Conservation (phyloP, 1,140 invertebrate species). For the Schlechtendalia chinensis region DNA sequence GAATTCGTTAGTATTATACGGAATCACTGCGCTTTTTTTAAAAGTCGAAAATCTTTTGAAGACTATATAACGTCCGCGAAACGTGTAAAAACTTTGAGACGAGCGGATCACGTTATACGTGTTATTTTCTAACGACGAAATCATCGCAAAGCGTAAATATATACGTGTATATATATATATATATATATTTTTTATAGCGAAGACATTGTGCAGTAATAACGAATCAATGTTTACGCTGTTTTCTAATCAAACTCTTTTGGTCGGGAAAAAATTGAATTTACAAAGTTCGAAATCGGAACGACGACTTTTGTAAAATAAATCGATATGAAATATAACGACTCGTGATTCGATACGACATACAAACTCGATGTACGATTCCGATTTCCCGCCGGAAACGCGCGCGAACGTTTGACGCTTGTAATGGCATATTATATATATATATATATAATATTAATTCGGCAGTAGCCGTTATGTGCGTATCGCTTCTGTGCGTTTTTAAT, state of each 20-base stretch:
- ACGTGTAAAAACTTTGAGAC: constrained; percentile 2
- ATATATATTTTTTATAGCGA: neutral
- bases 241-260: too few species aligned
- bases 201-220: neutral
- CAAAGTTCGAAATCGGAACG: neutral
- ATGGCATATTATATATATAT: too few species aligned
- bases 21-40: too few species aligned
- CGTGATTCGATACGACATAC: neutral
- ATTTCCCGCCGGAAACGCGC: too few species aligned
- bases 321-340: neutral
- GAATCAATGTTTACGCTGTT: neutral
- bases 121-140: constrained; percentile 17
- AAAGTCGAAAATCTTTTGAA: neutral
- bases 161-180: too few species aligned
- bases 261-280: too few species aligned
- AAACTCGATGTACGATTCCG: too few species aligned
- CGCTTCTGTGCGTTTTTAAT: too few species aligned
- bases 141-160: neutral
- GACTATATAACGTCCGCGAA: neutral
- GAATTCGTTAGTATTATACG: too few species aligned
- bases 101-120: neutral
- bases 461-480: too few species aligned
- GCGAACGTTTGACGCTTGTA: too few species aligned
- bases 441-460: too few species aligned
- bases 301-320: neutral